A percentile compares a stretch with the other conserved stretches of the same genome.
Conservation (phyloP, 2,797 vertebrate species). For the Falco naumanni region DNA sequence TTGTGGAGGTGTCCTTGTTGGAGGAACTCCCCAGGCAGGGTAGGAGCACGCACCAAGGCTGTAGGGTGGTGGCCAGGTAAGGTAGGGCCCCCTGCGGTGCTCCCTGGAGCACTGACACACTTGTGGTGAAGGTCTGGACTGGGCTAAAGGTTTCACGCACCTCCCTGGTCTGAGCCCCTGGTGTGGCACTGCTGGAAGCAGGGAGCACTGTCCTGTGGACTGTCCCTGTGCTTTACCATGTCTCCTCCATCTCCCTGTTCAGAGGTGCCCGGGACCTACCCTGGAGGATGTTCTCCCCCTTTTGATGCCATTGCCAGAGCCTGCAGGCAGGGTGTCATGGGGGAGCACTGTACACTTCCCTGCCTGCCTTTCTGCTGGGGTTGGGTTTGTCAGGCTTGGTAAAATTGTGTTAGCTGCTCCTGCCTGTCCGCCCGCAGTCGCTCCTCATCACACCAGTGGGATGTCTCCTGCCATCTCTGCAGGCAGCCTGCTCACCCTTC, state of each 20-base stretch:
- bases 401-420: neutral
- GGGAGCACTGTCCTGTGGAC: neutral
- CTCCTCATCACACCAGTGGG: neutral
- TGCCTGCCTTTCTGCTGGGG: neutral
- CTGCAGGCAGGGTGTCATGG: neutral
- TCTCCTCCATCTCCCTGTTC: neutral
- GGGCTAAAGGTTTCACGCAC: neutral
- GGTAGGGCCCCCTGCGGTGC: rapidly evolving
- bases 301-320: neutral
- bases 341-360: neutral
- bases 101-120: neutral
- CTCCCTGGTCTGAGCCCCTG: neutral
- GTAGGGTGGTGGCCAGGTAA: neutral
- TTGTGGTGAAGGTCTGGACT: neutral
- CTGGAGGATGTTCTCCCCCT: neutral
- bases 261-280: neutral
- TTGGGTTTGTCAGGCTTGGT: neutral
- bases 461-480: neutral
- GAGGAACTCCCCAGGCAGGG: neutral
- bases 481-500: neutral
- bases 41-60: neutral
- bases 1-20: neutral
- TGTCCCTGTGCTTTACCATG: neutral
- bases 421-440: neutral
- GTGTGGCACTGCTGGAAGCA: neutral